These are phyloP conservation scores for Labroides dimidiatus DNA, from an alignment of 2,797 vertebrate species.

Conservation along the genomic window DNA sequence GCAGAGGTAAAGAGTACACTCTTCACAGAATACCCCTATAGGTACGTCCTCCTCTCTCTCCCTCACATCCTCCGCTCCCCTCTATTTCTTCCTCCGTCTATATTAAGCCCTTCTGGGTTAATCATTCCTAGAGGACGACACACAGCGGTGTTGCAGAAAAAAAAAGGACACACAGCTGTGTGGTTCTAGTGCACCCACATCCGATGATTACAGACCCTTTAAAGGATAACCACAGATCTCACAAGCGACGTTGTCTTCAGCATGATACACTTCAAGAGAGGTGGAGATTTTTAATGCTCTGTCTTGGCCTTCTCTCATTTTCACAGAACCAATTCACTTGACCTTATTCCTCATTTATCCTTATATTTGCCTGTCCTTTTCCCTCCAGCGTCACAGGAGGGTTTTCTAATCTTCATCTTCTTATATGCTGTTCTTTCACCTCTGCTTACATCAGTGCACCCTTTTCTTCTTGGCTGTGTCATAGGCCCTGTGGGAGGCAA, in stretches of 20 bases:
- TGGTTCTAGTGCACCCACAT: constrained; percentile 55
- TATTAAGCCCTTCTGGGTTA: constrained; percentile 86
- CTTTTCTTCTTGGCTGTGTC: constrained; percentile 45
- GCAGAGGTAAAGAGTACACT: constrained; percentile 76
- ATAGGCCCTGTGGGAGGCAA: constrained; percentile 51
- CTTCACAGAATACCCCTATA: constrained; percentile 74
- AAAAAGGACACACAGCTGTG: constrained; percentile 74
- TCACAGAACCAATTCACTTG: constrained; percentile 53
- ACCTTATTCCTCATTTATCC: constrained; percentile 67
- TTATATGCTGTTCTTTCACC: constrained; percentile 59
- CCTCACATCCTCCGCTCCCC: constrained; percentile 62
- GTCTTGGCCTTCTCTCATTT: constrained; percentile 47
- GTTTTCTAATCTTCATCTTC: constrained; percentile 63
- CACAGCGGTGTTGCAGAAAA: constrained; percentile 46
- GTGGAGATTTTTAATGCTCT: constrained; percentile 36
- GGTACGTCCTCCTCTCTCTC: constrained; percentile 57
- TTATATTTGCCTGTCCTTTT: constrained; percentile 61
- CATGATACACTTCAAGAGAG: constrained; percentile 27
- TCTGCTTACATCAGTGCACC: constrained; percentile 48
- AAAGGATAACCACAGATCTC: constrained; percentile 59
- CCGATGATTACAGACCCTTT: constrained; percentile 63
- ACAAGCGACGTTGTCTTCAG: constrained; percentile 27
- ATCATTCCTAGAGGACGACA: constrained; percentile 85
- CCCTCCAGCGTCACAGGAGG: constrained; percentile 36
- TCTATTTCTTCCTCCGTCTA: constrained; percentile 77